Conservation (phyloP, 2,113 vertebrate genomes). For the Lutjanus erythropterus region DNA sequence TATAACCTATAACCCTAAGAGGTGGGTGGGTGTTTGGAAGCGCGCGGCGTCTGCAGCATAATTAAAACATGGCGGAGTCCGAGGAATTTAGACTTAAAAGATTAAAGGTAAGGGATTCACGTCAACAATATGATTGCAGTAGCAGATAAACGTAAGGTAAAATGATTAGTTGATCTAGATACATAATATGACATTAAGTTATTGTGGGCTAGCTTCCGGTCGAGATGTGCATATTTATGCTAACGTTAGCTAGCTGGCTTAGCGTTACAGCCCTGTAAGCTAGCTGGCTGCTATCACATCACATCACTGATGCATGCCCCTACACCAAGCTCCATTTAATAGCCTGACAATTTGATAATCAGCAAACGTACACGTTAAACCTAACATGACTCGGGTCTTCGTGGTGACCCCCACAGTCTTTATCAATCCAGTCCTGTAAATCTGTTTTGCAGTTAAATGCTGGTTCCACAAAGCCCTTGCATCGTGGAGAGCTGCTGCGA, state of each 20-base stretch:
- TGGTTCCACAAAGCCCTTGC: neutral
- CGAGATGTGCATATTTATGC: conserved; percentile 44
- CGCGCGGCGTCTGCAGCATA: conserved; percentile 72
- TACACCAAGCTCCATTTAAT: neutral
- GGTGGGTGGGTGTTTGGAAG: conserved; percentile 57
- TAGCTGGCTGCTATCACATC: conserved; percentile 35
- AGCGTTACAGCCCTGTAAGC: neutral
- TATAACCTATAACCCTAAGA: conserved; percentile 32
- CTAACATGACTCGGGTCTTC: rapidly evolving
- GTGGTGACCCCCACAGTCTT: rapidly evolving
- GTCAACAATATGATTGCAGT: rapidly evolving
- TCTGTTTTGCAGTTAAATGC: neutral
- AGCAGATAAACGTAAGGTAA: rapidly evolving
- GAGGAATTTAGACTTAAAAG: conserved; percentile 78
- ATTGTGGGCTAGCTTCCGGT: neutral
- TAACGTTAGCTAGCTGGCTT: conserved; percentile 59
- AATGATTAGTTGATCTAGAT: too few species aligned
- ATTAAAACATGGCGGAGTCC: conserved; percentile 83
- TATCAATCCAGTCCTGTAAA: neutral
- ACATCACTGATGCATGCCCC: conserved; percentile 21
- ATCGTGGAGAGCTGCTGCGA: conserved; percentile 18
- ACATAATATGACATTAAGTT: neutral
- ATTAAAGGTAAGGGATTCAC: conserved; percentile 66
- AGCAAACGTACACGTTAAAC: rapidly evolving
- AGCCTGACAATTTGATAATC: neutral